These are phyloP conservation scores for Dascyllus trimaculatus DNA, from an alignment of 2,113 vertebrate species.

Conservation along the genomic window DNA sequence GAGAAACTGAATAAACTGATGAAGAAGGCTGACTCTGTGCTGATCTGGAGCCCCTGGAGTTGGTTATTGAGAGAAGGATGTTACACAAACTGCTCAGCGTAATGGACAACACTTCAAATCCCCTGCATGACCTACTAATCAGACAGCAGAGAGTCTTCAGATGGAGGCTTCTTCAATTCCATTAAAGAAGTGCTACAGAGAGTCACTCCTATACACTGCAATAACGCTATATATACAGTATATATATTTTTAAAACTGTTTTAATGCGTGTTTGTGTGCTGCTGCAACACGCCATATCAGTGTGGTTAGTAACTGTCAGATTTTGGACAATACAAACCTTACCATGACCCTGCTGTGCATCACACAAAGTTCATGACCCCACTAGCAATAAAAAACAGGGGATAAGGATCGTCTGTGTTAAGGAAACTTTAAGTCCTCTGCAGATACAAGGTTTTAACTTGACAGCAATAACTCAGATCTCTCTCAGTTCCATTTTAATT, in stretches of 20 bases:
- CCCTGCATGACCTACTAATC: too few relatives aligned
- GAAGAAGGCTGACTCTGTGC: not conserved
- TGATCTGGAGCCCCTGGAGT: too few relatives aligned
- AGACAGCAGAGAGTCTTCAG: too few relatives aligned
- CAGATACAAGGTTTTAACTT: slow-evolving; percentile 42
- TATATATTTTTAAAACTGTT: too few relatives aligned
- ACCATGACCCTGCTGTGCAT: not conserved
- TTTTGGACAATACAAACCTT: not conserved
- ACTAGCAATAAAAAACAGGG: not conserved
- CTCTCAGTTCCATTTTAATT: slow-evolving; percentile 64
- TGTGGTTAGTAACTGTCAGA: not conserved
- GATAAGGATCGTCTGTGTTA: not conserved
- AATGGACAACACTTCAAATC: too few relatives aligned
- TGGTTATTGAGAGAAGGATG: too few relatives aligned
- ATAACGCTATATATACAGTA: too few relatives aligned
- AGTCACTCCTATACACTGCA: too few relatives aligned
- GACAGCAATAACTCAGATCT: slow-evolving; percentile 50
- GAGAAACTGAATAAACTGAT: not conserved
- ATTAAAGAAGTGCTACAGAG: too few relatives aligned
- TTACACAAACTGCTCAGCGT: too few relatives aligned
- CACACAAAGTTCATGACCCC: slow-evolving; percentile 12
- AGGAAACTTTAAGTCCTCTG: slow-evolving; percentile 28
- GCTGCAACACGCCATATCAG: not conserved
- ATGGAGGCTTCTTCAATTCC: too few relatives aligned
- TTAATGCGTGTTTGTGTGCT: too few relatives aligned